phyloP scores from a whole-genome alignment of 2,888 invertebrate genomes.

The Resseliella maxima region DNA sequence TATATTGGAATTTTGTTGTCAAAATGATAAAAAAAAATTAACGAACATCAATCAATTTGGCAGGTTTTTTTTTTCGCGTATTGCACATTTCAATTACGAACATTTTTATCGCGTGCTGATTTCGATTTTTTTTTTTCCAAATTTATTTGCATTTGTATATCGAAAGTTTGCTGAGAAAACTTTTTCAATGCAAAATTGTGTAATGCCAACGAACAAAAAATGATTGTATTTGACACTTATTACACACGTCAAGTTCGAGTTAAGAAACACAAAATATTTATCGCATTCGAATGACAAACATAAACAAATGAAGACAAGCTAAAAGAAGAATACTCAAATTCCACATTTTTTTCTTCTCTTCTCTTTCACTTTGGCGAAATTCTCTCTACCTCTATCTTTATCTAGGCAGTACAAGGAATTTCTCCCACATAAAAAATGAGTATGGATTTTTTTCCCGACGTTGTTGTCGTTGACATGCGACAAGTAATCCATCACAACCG shows the following conservation, averaged over 20 bases:
- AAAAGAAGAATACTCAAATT: neutral
- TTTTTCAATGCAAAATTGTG: neutral
- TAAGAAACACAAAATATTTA: neutral
- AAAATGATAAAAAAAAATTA: slow-evolving; percentile 34
- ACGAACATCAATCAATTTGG: slow-evolving; percentile 51
- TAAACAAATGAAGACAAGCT: neutral
- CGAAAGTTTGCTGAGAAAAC: neutral
- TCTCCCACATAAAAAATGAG: neutral
- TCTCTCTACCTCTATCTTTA: no score
- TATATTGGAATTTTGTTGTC: neutral
- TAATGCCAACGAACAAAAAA: neutral
- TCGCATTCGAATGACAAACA: slow-evolving; percentile 4
- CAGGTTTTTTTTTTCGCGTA: slow-evolving; percentile 6
- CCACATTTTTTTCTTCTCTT: neutral
- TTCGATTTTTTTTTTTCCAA: slow-evolving; percentile 7
- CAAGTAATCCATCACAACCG: slow-evolving; percentile 36
- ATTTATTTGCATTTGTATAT: neutral
- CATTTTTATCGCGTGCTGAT: slow-evolving; percentile 40
- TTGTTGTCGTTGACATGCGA: neutral
- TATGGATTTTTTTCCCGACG: no score
- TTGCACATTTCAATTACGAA: slow-evolving; percentile 46
- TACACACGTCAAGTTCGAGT: neutral
- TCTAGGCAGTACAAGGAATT: no score
- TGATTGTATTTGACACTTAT: neutral
- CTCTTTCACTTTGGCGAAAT: no score